Percentiles rank a stretch among this genome's conserved stretches.
Evolutionary conservation across 2,888 invertebrate genomes (phyloP).

Genomic region (Xestia c-nigrum): DNA sequence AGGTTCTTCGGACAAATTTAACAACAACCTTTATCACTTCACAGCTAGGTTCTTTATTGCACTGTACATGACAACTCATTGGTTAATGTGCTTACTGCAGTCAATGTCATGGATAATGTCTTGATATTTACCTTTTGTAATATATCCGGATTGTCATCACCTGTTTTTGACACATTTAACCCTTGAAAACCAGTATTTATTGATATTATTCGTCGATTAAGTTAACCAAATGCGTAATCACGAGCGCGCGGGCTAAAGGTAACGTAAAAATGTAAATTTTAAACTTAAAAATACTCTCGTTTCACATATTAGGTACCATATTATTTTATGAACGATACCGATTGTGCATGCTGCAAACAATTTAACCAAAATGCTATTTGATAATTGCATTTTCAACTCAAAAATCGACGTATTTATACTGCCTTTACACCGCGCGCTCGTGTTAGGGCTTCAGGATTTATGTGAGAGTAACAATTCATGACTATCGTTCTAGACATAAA

Average conservation of each 20-base stretch:
- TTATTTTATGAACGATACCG: too few relatives aligned
- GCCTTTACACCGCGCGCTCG: too few relatives aligned
- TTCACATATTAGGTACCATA: too few relatives aligned
- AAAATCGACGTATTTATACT: too few relatives aligned
- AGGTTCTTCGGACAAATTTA: constrained; percentile 20
- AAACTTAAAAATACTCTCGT: too few relatives aligned
- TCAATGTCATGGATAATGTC: constrained; percentile 4
- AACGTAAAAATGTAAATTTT: too few relatives aligned
- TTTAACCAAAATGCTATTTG: too few relatives aligned
- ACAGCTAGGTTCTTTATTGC: neutral
- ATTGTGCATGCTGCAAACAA: too few relatives aligned
- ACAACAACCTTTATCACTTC: neutral
- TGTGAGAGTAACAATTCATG: neutral
- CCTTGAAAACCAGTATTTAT: neutral
- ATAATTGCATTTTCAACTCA: too few relatives aligned
- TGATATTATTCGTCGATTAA: neutral
- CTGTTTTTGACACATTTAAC: neutral
- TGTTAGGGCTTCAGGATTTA: neutral
- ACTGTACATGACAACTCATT: neutral
- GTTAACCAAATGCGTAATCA: neutral
- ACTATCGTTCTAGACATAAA: neutral
- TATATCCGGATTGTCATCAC: neutral
- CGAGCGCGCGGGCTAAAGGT: too few relatives aligned
- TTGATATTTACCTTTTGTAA: neutral
- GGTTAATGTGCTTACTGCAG: neutral